Base-by-base conservation (phyloP, 92 coral and sea anemone species). In the Montipora capitata region DNA sequence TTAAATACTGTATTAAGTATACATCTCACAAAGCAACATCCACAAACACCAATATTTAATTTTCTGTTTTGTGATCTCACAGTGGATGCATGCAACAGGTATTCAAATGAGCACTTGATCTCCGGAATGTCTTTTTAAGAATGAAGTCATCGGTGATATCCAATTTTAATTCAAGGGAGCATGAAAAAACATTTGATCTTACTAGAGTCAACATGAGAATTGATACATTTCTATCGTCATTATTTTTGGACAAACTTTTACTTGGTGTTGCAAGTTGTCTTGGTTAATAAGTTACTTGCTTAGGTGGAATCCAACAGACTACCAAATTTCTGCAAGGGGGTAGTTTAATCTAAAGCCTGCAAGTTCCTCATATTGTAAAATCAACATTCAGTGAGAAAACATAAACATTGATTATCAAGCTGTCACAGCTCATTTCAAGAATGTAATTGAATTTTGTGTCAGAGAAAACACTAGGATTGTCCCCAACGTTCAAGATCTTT, bases 121-220 rank as follows among this genome's bases (percentile, higher is more conserved):
- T 68, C 66, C 15, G 67, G 67, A 68, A 81, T 7, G 12, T 68
- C 76, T 81, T 75, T 51, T 39, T 64, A 10, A 18, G 40, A 80
- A 68, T 48, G 16, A 58, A 81, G 71, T 44, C 61, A 67, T 48
- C 27, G 44, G 65, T 63, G 17, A 80, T 51, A 48, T 4, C 9
- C 9, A 4, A 45, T 42, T 80, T 27, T 27, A 27, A 27, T 27
- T 27, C 35, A 27, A 27, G 35, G 35, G 35, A 27, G 35, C 35
- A 27, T 27, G 35, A 27, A 27, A 27, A 27, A 27, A 27, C 35
- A 27, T 27, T 27, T 27, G 35, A 27, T 27, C 7, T 48, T 48
- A 48, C 3, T 48, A 48, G 6, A 10, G 6, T 10, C 52, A 5
- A 48, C 52, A 5, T 48, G 52, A 10, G 6, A 5, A 48, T 10